Evolutionary conservation across 2,797 vertebrate species (phyloP).

Genomic region (Cetoscarus ocellatus): DNA sequence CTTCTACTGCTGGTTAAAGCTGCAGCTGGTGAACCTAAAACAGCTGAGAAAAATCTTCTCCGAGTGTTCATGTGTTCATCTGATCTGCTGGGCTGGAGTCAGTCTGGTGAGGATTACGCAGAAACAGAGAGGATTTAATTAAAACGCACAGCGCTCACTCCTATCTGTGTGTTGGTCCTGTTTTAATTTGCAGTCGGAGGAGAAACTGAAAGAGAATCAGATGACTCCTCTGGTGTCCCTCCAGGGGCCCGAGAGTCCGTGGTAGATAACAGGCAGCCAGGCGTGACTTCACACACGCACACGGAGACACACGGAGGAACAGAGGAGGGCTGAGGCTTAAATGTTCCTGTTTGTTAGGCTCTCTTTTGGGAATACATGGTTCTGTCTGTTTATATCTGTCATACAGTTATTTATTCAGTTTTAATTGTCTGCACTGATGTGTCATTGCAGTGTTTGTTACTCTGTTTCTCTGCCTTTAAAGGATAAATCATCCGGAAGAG

Average conservation of each 20-base stretch:
- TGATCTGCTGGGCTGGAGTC: constrained; percentile 53
- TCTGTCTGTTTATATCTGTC: constrained; percentile 1
- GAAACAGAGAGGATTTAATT: constrained; percentile 66
- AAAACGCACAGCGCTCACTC: constrained; percentile 40
- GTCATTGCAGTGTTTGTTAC: constrained; percentile 6
- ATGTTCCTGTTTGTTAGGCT: constrained; percentile 12
- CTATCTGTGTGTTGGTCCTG: constrained; percentile 63
- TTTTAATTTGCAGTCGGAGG: constrained; percentile 78
- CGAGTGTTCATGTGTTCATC: constrained; percentile 46
- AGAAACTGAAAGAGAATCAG: constrained; percentile 74
- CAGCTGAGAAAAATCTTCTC: constrained; percentile 14
- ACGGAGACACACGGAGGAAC: constrained; percentile 18
- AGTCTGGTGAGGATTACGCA: constrained; percentile 57
- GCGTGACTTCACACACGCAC: constrained; percentile 70
- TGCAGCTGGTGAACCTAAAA: constrained; percentile 57
- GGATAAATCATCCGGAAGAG: no score
- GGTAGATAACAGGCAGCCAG: constrained; percentile 78
- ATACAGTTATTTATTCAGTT: constrained; percentile 7
- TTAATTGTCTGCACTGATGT: background rate
- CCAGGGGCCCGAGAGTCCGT: constrained; percentile 71
- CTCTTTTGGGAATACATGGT: constrained; percentile 14
- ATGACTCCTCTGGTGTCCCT: constrained; percentile 69
- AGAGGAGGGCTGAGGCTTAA: constrained; percentile 11
- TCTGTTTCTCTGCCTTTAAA: background rate
- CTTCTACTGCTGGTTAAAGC: constrained; percentile 36